Percentiles rank a stretch among this genome's conserved stretches.
Conservation (phyloP, 2,113 vertebrate genomes). For the pig (Sus scrofa) region DNA sequence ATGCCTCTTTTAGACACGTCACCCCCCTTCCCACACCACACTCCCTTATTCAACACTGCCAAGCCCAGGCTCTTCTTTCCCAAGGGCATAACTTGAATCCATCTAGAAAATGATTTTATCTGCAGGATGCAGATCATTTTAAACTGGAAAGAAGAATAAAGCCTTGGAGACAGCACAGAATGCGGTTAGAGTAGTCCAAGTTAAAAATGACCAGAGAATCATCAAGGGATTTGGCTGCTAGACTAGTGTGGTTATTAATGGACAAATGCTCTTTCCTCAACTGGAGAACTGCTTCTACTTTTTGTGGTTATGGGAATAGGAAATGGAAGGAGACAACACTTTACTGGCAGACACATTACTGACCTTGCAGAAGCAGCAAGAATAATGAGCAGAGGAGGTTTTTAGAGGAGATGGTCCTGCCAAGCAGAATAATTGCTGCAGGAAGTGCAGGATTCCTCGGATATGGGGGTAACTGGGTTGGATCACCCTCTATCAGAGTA, state of each 20-base stretch:
- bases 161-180: slow-evolving; percentile 62
- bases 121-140: slow-evolving; percentile 68
- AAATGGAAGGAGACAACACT: slow-evolving; percentile 79
- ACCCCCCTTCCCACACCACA: background rate
- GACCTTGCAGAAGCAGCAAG: slow-evolving; percentile 72
- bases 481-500: background rate
- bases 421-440: slow-evolving; percentile 57
- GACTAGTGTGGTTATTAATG: slow-evolving; percentile 81
- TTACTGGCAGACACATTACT: slow-evolving; percentile 82
- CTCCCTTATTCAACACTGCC: background rate
- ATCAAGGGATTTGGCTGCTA: slow-evolving; percentile 71
- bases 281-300: slow-evolving; percentile 62
- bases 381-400: slow-evolving; percentile 70
- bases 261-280: slow-evolving; percentile 73
- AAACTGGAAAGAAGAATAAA: slow-evolving; percentile 57
- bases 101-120: slow-evolving; percentile 69
- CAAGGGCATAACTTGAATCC: slow-evolving; percentile 53
- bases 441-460: slow-evolving; percentile 15
- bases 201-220: slow-evolving; percentile 79
- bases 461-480: background rate
- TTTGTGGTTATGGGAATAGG: slow-evolving; percentile 80
- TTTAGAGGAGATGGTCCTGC: slow-evolving; percentile 44
- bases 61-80: slow-evolving; percentile 37
- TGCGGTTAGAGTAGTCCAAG: slow-evolving; percentile 64
- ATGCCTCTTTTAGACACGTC: background rate